Evolutionary conservation across 2,888 invertebrate genomes (phyloP).

Genomic region (Nephrotoma appendiculata): DNA sequence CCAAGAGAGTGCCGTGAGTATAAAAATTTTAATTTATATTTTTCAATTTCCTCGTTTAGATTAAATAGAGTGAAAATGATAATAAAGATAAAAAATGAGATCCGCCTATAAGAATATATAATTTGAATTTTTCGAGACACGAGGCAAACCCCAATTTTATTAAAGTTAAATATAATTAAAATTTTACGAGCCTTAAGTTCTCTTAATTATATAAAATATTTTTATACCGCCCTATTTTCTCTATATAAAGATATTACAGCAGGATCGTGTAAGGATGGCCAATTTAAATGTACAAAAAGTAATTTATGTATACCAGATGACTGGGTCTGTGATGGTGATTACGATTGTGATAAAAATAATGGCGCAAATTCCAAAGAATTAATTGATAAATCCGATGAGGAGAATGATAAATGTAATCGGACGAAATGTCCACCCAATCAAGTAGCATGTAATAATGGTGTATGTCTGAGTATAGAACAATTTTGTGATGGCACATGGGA

Average conservation of each 20-base stretch:
- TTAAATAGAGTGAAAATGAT: neutral
- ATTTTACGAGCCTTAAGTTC: neutral
- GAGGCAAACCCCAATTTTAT: neutral
- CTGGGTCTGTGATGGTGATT: conserved; percentile 66
- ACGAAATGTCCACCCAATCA: conserved; percentile 51
- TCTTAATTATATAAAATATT: neutral
- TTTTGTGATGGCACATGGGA: conserved; percentile 31
- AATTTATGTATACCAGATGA: conserved; percentile 58
- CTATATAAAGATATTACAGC: conserved; percentile 16
- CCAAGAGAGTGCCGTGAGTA: conserved; percentile 38
- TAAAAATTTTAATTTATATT: neutral
- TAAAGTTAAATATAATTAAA: neutral
- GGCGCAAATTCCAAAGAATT: conserved; percentile 27
- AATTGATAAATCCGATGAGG: conserved; percentile 60
- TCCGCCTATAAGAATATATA: neutral
- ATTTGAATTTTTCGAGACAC: neutral
- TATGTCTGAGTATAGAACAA: conserved; percentile 28
- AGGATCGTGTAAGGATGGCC: conserved; percentile 43
- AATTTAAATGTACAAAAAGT: conserved; percentile 58
- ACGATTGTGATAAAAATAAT: conserved; percentile 51
- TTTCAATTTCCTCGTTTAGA: neutral
- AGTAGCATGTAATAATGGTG: conserved; percentile 43
- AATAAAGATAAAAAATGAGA: neutral
- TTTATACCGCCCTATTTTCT: neutral
- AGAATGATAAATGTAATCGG: conserved; percentile 52